phyloP scores from a whole-genome alignment of 2,888 invertebrate genomes.

The Nomada hirtipes region DNA sequence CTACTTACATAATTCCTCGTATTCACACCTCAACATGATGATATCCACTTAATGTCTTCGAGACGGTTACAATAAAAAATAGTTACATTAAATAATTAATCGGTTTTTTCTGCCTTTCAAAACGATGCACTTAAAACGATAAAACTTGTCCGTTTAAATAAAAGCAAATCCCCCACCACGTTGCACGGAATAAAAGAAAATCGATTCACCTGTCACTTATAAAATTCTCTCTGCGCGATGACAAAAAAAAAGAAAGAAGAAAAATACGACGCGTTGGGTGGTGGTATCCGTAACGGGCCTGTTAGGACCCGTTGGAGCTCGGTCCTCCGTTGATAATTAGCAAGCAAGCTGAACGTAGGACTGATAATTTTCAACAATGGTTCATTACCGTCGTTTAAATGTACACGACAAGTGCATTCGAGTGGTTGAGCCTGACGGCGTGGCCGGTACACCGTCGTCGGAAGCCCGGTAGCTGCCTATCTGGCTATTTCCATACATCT shows the following conservation, averaged over 20 bases:
- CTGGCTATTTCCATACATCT: constrained; percentile 82
- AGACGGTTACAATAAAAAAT: too few relatives aligned
- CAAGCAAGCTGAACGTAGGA: constrained; percentile 69
- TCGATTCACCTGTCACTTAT: background rate
- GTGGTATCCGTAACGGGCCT: background rate
- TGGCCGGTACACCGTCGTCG: constrained; percentile 48
- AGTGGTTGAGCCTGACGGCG: constrained; percentile 74
- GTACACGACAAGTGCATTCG: constrained; percentile 83
- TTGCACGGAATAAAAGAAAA: background rate
- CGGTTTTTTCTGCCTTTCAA: too few relatives aligned
- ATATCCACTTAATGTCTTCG: too few relatives aligned
- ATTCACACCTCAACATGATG: too few relatives aligned
- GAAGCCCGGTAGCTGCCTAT: constrained; percentile 71
- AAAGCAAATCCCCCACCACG: too few relatives aligned
- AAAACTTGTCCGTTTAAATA: too few relatives aligned
- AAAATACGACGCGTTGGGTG: background rate
- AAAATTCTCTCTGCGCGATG: background rate
- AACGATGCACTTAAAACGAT: too few relatives aligned
- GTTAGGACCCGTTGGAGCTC: constrained; percentile 23
- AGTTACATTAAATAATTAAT: too few relatives aligned
- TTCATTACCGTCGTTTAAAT: constrained; percentile 82
- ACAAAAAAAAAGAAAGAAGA: background rate
- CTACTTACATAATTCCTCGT: too few relatives aligned
- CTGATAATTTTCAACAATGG: constrained; percentile 83
- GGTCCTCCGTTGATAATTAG: constrained; percentile 70